A percentile compares a stretch with the other conserved stretches of the same genome.
phyloP scores from a whole-genome alignment of 64 coral and sea anemone genomes.

The Stichodactyla mertensii region DNA sequence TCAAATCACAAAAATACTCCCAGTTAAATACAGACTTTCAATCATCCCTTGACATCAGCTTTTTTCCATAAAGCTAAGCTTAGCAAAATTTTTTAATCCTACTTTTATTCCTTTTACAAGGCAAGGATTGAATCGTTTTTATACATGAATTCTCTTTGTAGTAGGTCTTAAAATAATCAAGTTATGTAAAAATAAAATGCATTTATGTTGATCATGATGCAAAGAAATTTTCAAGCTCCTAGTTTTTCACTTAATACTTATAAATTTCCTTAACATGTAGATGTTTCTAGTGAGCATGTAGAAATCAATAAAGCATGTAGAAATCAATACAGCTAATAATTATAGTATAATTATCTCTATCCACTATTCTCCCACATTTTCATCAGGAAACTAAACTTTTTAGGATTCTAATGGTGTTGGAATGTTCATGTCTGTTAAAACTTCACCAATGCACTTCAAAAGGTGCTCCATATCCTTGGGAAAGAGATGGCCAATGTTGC shows the following conservation, averaged over 20 bases:
- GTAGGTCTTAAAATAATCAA: too few species aligned
- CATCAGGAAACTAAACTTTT: background rate
- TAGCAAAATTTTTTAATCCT: background rate
- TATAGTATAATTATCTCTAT: too few species aligned
- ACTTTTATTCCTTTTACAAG: background rate
- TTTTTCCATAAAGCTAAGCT: background rate
- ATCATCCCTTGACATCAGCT: background rate
- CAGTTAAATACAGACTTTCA: background rate
- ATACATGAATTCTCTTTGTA: too few species aligned
- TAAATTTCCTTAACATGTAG: too few species aligned
- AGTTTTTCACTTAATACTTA: too few species aligned
- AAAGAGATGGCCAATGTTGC: conserved; percentile 89
- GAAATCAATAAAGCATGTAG: too few species aligned
- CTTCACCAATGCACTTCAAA: conserved; percentile 71
- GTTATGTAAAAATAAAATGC: too few species aligned
- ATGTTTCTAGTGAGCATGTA: too few species aligned
- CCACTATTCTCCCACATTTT: too few species aligned
- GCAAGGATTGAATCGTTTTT: background rate
- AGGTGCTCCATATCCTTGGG: conserved; percentile 87
- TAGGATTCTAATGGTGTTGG: conserved; percentile 36
- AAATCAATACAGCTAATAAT: too few species aligned
- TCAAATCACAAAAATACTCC: background rate
- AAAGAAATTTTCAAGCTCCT: too few species aligned
- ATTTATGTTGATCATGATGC: too few species aligned
- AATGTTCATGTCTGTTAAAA: conserved; percentile 71